Base-by-base conservation (phyloP, 2,888 invertebrate genomes). In the Drosophila antonietae region DNA sequence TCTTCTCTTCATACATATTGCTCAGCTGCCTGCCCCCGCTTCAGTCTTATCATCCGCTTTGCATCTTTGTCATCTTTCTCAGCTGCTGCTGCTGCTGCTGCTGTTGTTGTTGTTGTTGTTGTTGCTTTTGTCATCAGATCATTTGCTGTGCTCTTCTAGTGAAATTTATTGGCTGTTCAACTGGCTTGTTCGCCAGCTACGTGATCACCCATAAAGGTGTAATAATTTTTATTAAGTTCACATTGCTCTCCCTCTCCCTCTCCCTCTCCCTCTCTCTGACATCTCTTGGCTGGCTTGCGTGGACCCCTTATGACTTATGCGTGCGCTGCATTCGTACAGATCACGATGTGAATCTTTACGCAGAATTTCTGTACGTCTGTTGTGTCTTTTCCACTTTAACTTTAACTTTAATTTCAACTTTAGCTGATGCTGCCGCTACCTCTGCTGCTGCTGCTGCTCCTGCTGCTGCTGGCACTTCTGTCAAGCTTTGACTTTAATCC, bases 181-280 rank as follows among this genome's bases (percentile, higher is more conserved):
- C 57, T 46, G 73, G 74, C 75, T 77, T 74, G 77, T 78, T 78
- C 68, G 78, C 74, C 77, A 43, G 81, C 80, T 91, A 91, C 92
- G 92, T 92, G 92, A 91, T 92, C 92, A 91, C 92, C 92, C 92
- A 91, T 92, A 89, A 85, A 91, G 91, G 91, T 91, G 90, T 91
- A 91, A 92, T 91, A 91, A 92, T 92, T 92, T 91, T 90, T 90
- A 91, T 91, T 81, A 89, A 84, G 81, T 86, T 90, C 84, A 81
- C 78, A 76, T 67, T 46, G 44, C 47, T 56, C 41, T 41, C n/a
- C 8, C 7, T 3, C 60, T 39, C 33, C 9, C 47, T 5, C n/a
- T 7, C 39, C 3, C 60, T 37, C 49, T 31, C 47, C 5, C 35
- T 37, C 39, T 2, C 15, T 15, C 60, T 33, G n/a, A 15, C 46